A percentile compares a stretch with the other conserved stretches of the same genome.
Evolutionary conservation across 2,113 vertebrate genomes (phyloP).

Genomic region (Carassius carassius): DNA sequence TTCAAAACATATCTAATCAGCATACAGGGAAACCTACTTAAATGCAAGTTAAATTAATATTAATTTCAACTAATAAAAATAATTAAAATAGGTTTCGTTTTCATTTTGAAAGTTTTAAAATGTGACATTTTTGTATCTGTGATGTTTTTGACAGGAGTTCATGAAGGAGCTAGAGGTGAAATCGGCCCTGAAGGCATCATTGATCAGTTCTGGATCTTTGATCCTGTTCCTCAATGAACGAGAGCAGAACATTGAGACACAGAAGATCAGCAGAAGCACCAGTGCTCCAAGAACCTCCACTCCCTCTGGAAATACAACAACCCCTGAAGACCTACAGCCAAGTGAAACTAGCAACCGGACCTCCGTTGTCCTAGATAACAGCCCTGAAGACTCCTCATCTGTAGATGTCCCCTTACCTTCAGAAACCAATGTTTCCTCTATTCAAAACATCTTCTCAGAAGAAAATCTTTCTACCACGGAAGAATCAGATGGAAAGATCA

Average conservation of each 20-base stretch:
- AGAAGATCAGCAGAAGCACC: slow-evolving; percentile 10
- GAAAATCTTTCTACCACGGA: background rate
- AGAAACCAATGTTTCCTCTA: background rate
- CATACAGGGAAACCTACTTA: too few relatives aligned
- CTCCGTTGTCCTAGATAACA: background rate
- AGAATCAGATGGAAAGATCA: background rate
- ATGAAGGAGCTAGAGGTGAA: slow-evolving; percentile 81
- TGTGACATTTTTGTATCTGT: background rate
- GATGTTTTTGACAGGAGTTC: slow-evolving; percentile 73
- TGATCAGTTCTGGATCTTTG: slow-evolving; percentile 78
- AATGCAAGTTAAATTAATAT: too few relatives aligned
- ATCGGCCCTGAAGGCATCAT: slow-evolving; percentile 78
- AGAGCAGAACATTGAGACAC: slow-evolving; percentile 30
- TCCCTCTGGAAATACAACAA: background rate
- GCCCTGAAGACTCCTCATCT: background rate
- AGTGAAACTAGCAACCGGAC: background rate
- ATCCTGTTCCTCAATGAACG: slow-evolving; percentile 79
- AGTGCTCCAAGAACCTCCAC: background rate
- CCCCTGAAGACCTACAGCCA: background rate
- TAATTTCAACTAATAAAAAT: background rate
- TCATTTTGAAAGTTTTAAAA: too few relatives aligned
- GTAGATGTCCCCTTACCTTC: background rate
- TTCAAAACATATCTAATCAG: too few relatives aligned
- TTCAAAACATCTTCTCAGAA: background rate
- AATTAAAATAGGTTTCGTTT: background rate